phyloP scores from a whole-genome alignment of 1,140 invertebrate genomes.

The Sinella curviseta region DNA sequence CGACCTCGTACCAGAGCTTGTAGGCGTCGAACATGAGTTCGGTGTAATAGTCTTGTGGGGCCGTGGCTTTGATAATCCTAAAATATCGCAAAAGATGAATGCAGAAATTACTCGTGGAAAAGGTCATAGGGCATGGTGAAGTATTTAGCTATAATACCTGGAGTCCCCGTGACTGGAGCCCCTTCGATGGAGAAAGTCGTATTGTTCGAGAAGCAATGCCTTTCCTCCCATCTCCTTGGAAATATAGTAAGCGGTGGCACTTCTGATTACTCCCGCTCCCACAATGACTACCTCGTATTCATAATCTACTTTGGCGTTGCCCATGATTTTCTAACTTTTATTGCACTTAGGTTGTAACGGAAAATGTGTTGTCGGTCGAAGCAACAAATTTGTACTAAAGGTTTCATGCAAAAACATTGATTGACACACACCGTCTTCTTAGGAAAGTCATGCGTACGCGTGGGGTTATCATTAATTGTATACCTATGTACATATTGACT shows the following conservation, averaged over 20 bases:
- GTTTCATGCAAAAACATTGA: too few species aligned
- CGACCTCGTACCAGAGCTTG: slow-evolving; percentile 40
- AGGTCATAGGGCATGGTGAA: background rate
- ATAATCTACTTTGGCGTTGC: too few species aligned
- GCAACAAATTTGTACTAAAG: too few species aligned
- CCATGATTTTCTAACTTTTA: too few species aligned
- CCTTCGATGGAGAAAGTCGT: slow-evolving; percentile 39
- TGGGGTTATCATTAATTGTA: too few species aligned
- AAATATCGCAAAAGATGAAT: too few species aligned
- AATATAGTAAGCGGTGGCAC: slow-evolving; percentile 39
- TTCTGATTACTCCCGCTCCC: slow-evolving; percentile 37
- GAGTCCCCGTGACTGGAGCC: slow-evolving; percentile 47
- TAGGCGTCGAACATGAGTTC: slow-evolving; percentile 37
- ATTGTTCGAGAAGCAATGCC: slow-evolving; percentile 45
- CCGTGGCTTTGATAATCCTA: slow-evolving; percentile 43
- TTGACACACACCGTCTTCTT: too few species aligned
- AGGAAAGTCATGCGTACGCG: too few species aligned
- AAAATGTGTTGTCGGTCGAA: too few species aligned
- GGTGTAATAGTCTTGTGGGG: slow-evolving; percentile 42
- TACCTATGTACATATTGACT: too few species aligned
- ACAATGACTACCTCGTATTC: slow-evolving; percentile 7
- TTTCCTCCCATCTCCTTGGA: slow-evolving; percentile 37
- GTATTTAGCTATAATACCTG: too few species aligned
- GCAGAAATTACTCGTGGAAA: background rate
- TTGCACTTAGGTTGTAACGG: too few species aligned